phyloP scores from a whole-genome alignment of 2,797 vertebrate genomes.

The Coregonus ussuriensis region DNA sequence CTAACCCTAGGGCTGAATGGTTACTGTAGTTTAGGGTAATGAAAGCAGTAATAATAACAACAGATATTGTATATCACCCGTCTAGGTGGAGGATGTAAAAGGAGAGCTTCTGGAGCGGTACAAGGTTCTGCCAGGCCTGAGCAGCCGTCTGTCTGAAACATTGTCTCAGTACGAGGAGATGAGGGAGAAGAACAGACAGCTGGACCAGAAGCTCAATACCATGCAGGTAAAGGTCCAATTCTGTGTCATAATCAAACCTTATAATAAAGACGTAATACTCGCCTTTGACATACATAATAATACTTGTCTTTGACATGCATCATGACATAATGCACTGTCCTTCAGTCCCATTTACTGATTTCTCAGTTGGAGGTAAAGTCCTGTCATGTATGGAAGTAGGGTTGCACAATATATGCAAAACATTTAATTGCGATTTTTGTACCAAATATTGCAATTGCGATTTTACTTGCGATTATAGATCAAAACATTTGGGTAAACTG shows the following conservation, averaged over 20 bases:
- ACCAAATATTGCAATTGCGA: no score
- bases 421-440: no score
- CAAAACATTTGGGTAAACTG: no score
- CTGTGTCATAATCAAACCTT: neutral
- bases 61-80: neutral
- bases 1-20: neutral
- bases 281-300: neutral
- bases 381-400: no score
- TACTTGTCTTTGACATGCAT: no score
- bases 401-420: no score
- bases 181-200: constrained; percentile 74
- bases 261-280: neutral
- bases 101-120: constrained; percentile 75
- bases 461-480: no score
- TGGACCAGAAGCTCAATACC: constrained; percentile 74
- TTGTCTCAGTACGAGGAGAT: constrained; percentile 73
- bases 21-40: neutral
- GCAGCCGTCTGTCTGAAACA: constrained; percentile 70
- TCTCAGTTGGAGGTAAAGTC: neutral
- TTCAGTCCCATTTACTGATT: neutral
- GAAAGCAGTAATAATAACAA: neutral
- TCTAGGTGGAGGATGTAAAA: constrained; percentile 77
- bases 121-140: constrained; percentile 75
- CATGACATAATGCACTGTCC: no score
- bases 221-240: constrained; percentile 68